These are phyloP conservation scores for Halcyon malimbica DNA, from an alignment of 2,113 vertebrate species.

Conservation along the genomic window DNA sequence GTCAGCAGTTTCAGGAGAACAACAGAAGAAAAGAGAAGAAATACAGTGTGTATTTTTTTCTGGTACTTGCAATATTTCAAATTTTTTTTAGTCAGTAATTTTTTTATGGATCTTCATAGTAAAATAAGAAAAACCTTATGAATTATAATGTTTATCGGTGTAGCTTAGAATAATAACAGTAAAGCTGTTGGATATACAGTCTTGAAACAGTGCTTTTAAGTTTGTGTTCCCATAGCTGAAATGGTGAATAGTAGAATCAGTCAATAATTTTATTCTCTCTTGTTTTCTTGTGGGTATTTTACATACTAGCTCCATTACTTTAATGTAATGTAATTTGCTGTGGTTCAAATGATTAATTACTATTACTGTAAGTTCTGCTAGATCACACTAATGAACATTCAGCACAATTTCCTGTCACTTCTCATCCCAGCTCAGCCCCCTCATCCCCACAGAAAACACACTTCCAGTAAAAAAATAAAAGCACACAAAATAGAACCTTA, in stretches of 20 bases:
- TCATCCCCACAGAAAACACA: neutral
- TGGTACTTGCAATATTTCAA: neutral
- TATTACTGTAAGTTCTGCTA: constrained; percentile 38
- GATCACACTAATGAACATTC: constrained; percentile 43
- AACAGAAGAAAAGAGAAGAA: neutral
- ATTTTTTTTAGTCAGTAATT: neutral
- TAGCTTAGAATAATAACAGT: neutral
- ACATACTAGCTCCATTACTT: neutral
- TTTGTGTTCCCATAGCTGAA: neutral
- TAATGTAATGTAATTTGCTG: constrained; percentile 4
- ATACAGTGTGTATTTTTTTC: neutral
- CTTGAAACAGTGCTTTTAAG: neutral
- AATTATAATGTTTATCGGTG: neutral
- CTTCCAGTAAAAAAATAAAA: neutral
- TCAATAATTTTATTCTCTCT: constrained; percentile 3
- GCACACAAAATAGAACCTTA: neutral
- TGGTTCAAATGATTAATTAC: constrained; percentile 41
- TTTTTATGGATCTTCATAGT: neutral
- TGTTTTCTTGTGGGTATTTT: constrained; percentile 40
- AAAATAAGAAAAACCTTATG: neutral
- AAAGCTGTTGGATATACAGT: neutral
- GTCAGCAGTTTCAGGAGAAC: neutral
- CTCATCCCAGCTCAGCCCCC: neutral
- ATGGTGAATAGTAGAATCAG: neutral
- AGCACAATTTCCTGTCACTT: constrained; percentile 32